Evolutionary conservation across 2,888 invertebrate genomes (phyloP), one percentile per base, ranked within the genome.

Genomic region (Bellardia pandia): DNA sequence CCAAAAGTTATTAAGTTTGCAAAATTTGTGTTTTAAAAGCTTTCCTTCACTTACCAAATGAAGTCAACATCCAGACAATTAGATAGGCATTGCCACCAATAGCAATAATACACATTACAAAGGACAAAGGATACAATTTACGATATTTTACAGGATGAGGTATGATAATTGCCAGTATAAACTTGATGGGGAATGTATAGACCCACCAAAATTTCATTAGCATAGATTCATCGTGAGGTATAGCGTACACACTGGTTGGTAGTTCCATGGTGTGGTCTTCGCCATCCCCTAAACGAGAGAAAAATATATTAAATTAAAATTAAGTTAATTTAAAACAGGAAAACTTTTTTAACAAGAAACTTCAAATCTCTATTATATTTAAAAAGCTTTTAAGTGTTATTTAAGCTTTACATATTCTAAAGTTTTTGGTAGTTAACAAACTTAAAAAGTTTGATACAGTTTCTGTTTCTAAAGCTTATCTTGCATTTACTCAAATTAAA

Each of bases 41-140:
- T 37, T 66, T 23, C 23, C 23, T 23, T 48, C 13, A 90, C 93
- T 93, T 93, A 97, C 98, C 98, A 88, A 98, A 96, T 4, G 97
- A 95, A 45, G 97, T 96, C 92, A 98, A 96, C 96, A 98, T 97
- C 98, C 99, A 99, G 0, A 98, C 96, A 40, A 98, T 96, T 77
- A 98, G 90, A 91, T 98, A 99, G 0, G 98, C 97, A 88, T 97
- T 96, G 1, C 94, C 93, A 2, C 97, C 98, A 88, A 99, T 97
- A 96, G 97, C 98, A 2, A 97, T 92, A 40, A 98, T 96, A 91
- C 98, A 98, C 96, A 98, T 96, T 16, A 97, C 88, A 92, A 99
- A 98, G 0, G 98, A 96, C 0, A 97, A 58, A 0, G 97, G 96
- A 92, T 96, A 98, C 88, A 95, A 93, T 72, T 94, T 95, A 30